Evolutionary conservation across 2,797 vertebrate species (phyloP).

Genomic region (Coregonus suidteri): DNA sequence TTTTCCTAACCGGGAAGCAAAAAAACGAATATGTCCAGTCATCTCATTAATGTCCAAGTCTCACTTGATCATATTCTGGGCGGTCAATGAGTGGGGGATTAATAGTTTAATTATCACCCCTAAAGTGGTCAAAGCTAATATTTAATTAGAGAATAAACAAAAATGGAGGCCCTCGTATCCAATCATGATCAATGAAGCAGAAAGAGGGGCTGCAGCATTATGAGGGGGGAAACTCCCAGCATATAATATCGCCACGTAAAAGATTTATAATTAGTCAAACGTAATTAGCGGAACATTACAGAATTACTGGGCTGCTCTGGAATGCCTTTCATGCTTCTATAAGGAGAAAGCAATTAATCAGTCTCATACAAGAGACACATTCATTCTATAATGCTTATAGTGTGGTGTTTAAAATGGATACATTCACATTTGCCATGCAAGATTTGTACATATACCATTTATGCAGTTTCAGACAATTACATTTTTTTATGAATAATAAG

Average conservation of each 20-base stretch:
- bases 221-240: conserved; percentile 63
- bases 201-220: conserved; percentile 60
- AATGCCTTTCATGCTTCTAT: conserved; percentile 71
- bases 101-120: conserved; percentile 71
- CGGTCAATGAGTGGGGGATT: conserved; percentile 66
- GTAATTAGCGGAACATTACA: conserved; percentile 80
- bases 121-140: conserved; percentile 74
- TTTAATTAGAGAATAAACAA: conserved; percentile 78
- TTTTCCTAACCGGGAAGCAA: conserved; percentile 57
- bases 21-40: conserved; percentile 60
- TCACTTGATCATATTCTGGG: conserved; percentile 75
- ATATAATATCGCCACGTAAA: conserved; percentile 70
- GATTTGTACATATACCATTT: background rate
- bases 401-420: background rate
- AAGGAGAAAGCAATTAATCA: conserved; percentile 63
- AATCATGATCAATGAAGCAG: conserved; percentile 72
- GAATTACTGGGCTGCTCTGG: conserved; percentile 62
- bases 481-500: background rate
- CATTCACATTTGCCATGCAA: background rate
- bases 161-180: conserved; percentile 64
- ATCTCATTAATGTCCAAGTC: conserved; percentile 73
- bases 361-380: conserved; percentile 15
- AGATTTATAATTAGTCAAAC: conserved; percentile 77
- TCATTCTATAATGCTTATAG: background rate
- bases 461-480: background rate